Evolutionary conservation across 2,113 vertebrate species (phyloP), one percentile per base, ranked within the genome.

Genomic region (Tupaia tana): DNA sequence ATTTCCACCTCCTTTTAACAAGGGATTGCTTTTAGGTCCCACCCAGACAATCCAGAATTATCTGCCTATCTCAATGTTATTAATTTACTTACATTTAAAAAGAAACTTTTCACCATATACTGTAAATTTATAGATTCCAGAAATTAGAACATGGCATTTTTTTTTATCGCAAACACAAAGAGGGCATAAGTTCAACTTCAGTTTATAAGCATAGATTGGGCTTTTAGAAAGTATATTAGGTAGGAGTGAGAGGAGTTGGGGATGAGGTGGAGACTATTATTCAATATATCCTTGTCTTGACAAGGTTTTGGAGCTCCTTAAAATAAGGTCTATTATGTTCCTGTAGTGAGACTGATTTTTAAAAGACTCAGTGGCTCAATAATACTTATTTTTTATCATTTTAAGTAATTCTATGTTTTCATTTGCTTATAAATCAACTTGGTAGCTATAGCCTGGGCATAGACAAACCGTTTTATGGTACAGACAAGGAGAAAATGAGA

Each of bases 371-470:
- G 22, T 56, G 22, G 66, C 52, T 78, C 15, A 27, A 16, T 86
- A 67, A 81, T 58, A 58, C 27, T 84, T 24, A 61, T n/a, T 66
- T 66, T 75, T 31, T 1, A n/a, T 43, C 83, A 61, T 67, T 89
- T 74, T 6, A 93, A 84, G 71, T 67, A 25, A 16, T 11, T 6
- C 73, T 87, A 31, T 6, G 43, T 85, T 69, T 80, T 31, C 3
- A 90, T 93, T 95, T 66, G 80, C 6, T 52, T 73, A 14, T 74
- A 80, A 95, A 22, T 79, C 58, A 79, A 84, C 1, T 20, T 74
- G 19, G 7, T 81, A 29, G 0, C 1, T 25, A 59, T n/a, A 59
- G 9, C 1, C 0, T 67, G 29, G 3, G 19, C 13, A 64, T 13
- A 54, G 31, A 61, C 10, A 67, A 71, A 64, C 3, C 81, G 6